A percentile compares a stretch with the other conserved stretches of the same genome.
phyloP scores from a whole-genome alignment of 2,888 invertebrate genomes.

The Phymatocera aterrima region DNA sequence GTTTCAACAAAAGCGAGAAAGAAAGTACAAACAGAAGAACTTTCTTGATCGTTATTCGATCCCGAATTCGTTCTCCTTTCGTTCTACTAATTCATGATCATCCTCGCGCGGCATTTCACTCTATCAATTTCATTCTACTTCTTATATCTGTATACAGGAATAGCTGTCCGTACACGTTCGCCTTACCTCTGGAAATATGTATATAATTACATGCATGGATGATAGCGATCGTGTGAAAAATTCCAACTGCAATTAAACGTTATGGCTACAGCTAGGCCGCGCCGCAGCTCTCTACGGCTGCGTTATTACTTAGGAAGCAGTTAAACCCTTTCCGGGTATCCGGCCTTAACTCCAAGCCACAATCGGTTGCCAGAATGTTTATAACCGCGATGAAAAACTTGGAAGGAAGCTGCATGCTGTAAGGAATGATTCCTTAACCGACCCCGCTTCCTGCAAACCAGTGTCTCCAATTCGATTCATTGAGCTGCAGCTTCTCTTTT shows the following conservation, averaged over 20 bases:
- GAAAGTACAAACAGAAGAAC: not conserved
- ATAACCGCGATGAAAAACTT: conserved; percentile 39
- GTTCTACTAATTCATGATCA: too few relatives aligned
- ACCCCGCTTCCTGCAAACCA: conserved; percentile 14
- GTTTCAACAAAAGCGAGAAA: not conserved
- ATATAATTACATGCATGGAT: too few relatives aligned
- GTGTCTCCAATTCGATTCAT: conserved; percentile 15
- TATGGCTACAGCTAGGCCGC: conserved; percentile 9
- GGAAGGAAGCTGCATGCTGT: conserved; percentile 6
- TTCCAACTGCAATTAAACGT: conserved; percentile 33
- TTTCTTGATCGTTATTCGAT: not conserved
- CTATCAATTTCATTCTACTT: not conserved
- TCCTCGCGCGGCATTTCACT: not conserved
- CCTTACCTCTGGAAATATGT: too few relatives aligned
- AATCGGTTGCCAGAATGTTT: conserved; percentile 36
- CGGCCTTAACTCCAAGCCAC: conserved; percentile 35
- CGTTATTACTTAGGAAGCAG: conserved; percentile 43
- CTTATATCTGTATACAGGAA: not conserved
- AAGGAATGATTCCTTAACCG: conserved; percentile 10
- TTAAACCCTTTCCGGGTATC: conserved; percentile 45
- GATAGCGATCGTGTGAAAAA: conserved; percentile 8
- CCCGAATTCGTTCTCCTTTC: not conserved
- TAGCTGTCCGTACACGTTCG: too few relatives aligned
- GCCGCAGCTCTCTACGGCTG: not conserved
- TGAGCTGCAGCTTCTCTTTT: not conserved